A percentile compares a stretch with the other conserved stretches of the same genome.
phyloP scores from a whole-genome alignment of 1,140 invertebrate genomes.

The Thereuonema tuberculata region DNA sequence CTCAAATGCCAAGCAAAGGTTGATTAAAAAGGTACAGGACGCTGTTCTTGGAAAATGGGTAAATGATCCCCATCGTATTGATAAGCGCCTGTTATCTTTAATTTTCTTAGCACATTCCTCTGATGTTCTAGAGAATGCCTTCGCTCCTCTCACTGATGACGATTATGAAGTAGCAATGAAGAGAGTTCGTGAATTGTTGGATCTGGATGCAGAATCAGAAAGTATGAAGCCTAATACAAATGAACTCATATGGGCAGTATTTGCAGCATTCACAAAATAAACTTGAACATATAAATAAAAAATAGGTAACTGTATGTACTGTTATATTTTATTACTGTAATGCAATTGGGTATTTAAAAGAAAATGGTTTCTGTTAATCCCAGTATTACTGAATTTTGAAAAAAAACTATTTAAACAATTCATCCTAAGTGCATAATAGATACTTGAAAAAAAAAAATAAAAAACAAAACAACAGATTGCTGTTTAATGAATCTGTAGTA shows the following conservation, averaged over 20 bases:
- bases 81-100: slow-evolving; percentile 79
- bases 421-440: no score
- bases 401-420: no score
- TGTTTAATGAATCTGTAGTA: no score
- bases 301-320: no score
- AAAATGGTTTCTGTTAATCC: no score
- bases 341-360: no score
- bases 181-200: slow-evolving; percentile 83
- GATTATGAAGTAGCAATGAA: slow-evolving; percentile 98
- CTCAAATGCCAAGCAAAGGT: slow-evolving; percentile 83
- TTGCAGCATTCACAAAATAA: slow-evolving; percentile 93
- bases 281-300: no score
- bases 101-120: slow-evolving; percentile 93
- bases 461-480: no score
- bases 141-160: slow-evolving; percentile 92
- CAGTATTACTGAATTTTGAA: no score
- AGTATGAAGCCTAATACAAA: slow-evolving; percentile 67
- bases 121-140: slow-evolving; percentile 99
- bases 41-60: slow-evolving; percentile 90
- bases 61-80: slow-evolving; percentile 95
- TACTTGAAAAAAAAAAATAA: no score
- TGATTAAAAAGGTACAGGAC: slow-evolving; percentile 98
- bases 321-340: no score
- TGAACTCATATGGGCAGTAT: slow-evolving; percentile 96
- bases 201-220: slow-evolving; percentile 92